A percentile compares a stretch with the other conserved stretches of the same genome.
These are phyloP conservation scores for Carduelis carduelis DNA, from an alignment of 2,797 vertebrate genomes.

Conservation along the genomic window DNA sequence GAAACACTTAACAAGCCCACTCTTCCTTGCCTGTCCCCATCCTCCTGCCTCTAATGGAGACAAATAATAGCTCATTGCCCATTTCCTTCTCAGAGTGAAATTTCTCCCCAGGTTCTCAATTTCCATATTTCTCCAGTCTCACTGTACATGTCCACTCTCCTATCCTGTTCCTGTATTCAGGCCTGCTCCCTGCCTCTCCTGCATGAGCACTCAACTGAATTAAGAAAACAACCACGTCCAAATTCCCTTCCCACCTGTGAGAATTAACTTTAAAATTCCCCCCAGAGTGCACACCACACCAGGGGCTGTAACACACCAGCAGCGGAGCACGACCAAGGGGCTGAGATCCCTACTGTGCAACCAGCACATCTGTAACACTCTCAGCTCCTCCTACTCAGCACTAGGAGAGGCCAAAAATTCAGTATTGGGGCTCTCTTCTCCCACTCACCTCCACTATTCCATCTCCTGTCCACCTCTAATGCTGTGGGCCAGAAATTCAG, in stretches of 20 bases:
- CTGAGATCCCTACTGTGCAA: not conserved
- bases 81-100: not conserved
- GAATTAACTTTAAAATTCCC: not conserved
- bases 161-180: not conserved
- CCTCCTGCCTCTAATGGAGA: not conserved
- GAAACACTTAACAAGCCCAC: not conserved
- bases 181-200: not conserved
- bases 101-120: not conserved
- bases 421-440: not conserved
- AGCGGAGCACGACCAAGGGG: rapidly evolving
- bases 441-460: not conserved
- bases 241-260: not conserved
- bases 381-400: not conserved
- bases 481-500: not conserved
- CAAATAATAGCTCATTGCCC: not conserved
- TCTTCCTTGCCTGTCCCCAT: not conserved
- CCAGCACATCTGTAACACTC: not conserved
- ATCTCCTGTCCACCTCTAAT: not conserved
- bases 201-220: not conserved
- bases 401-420: not conserved
- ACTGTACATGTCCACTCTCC: not conserved
- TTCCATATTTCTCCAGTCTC: not conserved
- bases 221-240: not conserved
- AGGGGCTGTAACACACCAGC: not conserved
- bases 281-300: not conserved